Evolutionary conservation across 2,888 invertebrate species (phyloP).

Genomic region (Bimastos eiseni): DNA sequence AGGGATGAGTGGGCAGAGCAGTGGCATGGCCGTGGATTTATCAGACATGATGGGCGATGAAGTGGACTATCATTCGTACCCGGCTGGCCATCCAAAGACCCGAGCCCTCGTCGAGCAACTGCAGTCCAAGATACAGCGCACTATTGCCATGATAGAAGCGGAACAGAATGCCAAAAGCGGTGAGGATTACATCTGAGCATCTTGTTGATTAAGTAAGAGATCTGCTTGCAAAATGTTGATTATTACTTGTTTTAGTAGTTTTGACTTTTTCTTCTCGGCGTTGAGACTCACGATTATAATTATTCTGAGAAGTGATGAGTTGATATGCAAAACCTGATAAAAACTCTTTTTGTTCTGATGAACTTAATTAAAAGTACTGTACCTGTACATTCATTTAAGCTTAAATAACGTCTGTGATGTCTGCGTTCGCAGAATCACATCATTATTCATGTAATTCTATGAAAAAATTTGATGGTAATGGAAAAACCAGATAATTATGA

Average conservation of each 20-base stretch:
- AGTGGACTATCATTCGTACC: conserved; percentile 6
- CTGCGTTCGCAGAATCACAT: no score
- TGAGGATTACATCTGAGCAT: neutral
- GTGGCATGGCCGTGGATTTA: neutral
- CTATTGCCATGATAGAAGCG: conserved; percentile 62
- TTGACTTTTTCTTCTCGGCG: no score
- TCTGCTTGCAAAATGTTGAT: neutral
- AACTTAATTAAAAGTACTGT: no score
- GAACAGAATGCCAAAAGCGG: conserved; percentile 37
- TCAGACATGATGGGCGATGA: neutral
- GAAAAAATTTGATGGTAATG: no score
- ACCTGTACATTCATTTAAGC: no score
- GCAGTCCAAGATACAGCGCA: conserved; percentile 82
- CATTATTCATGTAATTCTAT: no score
- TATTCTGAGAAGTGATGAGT: no score
- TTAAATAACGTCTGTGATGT: no score
- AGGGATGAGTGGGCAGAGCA: neutral
- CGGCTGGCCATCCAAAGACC: conserved; percentile 27
- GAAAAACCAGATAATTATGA: no score
- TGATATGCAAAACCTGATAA: no score
- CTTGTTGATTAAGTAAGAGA: neutral
- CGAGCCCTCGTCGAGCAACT: conserved; percentile 55
- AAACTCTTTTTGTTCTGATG: no score
- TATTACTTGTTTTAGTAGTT: neutral
- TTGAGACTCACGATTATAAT: no score